Evolutionary conservation across 1,140 invertebrate genomes (phyloP).

Genomic region (Bemisia tabaci): DNA sequence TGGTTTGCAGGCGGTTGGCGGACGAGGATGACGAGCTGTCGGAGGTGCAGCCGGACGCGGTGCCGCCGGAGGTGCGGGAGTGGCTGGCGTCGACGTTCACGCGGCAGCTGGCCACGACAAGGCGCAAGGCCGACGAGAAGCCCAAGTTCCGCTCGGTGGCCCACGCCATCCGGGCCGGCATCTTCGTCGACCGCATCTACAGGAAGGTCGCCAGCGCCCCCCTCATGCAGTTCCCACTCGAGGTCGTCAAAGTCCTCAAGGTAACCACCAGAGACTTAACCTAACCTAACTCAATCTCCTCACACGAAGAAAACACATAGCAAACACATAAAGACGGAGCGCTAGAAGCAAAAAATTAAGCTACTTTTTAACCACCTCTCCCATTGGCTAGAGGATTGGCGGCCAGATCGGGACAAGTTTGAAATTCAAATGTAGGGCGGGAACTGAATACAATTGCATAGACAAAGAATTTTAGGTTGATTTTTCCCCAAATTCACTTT

Average conservation of each 20-base stretch:
- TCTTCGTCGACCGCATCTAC: slow-evolving; percentile 94
- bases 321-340: background rate
- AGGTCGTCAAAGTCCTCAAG: slow-evolving; percentile 77
- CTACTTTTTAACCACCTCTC: background rate
- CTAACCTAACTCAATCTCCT: background rate
- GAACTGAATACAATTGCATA: no score
- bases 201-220: slow-evolving; percentile 71
- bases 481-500: no score
- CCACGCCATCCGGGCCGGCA: slow-evolving; percentile 92
- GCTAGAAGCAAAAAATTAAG: no score
- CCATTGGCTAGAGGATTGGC: no score
- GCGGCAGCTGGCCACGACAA: slow-evolving; percentile 61
- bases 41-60: slow-evolving; percentile 88
- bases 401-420: no score
- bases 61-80: slow-evolving; percentile 87
- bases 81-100: slow-evolving; percentile 98
- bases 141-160: slow-evolving; percentile 87
- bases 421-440: no score
- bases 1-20: slow-evolving; percentile 46
- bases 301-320: background rate
- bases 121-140: slow-evolving; percentile 60
- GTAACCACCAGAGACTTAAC: slow-evolving; percentile 39
- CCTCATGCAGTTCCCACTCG: slow-evolving; percentile 76
- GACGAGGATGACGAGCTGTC: slow-evolving; percentile 90
- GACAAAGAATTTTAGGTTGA: no score